Percentiles rank a stretch among this genome's conserved stretches.
These are phyloP conservation scores for Proctacanthus coquilletti DNA, from an alignment of 1,140 invertebrate genomes.

Conservation along the genomic window DNA sequence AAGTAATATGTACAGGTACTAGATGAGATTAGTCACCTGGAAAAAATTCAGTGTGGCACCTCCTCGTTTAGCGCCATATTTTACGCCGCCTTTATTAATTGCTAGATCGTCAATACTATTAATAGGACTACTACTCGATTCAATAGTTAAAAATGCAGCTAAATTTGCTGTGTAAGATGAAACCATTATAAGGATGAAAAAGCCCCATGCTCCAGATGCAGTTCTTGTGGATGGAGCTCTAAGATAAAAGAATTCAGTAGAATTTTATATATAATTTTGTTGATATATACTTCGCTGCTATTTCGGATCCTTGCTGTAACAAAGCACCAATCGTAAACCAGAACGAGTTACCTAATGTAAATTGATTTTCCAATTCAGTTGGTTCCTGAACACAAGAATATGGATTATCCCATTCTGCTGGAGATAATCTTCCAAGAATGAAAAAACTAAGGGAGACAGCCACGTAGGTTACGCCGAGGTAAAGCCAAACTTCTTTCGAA, in stretches of 20 bases:
- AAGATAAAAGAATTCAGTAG: too few species aligned
- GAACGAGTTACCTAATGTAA: slow-evolving; percentile 64
- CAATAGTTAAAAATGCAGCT: slow-evolving; percentile 89
- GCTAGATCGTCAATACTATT: slow-evolving; percentile 73
- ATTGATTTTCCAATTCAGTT: slow-evolving; percentile 62
- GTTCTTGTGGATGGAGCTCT: slow-evolving; percentile 65
- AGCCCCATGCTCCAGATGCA: slow-evolving; percentile 76
- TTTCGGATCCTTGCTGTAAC: slow-evolving; percentile 75
- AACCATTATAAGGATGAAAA: slow-evolving; percentile 90
- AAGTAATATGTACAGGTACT: too few species aligned
- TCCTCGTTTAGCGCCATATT: slow-evolving; percentile 67
- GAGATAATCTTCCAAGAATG: slow-evolving; percentile 60
- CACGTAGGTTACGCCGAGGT: slow-evolving; percentile 57
- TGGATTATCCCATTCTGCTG: slow-evolving; percentile 69
- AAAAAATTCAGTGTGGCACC: slow-evolving; percentile 79
- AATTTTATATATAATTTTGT: too few species aligned
- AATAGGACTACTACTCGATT: slow-evolving; percentile 64
- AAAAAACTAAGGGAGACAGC: slow-evolving; percentile 64
- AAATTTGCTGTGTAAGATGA: slow-evolving; percentile 94
- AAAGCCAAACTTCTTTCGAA: slow-evolving; percentile 65
- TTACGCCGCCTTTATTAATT: slow-evolving; percentile 48
- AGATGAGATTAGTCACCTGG: too few species aligned
- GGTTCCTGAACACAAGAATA: slow-evolving; percentile 64
- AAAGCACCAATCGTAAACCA: slow-evolving; percentile 71
- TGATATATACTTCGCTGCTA: slow-evolving; percentile 52